A percentile compares a stretch with the other conserved stretches of the same genome.
These are phyloP conservation scores for Ramphastos sulfuratus DNA, from an alignment of 2,113 vertebrate genomes.

Conservation along the genomic window DNA sequence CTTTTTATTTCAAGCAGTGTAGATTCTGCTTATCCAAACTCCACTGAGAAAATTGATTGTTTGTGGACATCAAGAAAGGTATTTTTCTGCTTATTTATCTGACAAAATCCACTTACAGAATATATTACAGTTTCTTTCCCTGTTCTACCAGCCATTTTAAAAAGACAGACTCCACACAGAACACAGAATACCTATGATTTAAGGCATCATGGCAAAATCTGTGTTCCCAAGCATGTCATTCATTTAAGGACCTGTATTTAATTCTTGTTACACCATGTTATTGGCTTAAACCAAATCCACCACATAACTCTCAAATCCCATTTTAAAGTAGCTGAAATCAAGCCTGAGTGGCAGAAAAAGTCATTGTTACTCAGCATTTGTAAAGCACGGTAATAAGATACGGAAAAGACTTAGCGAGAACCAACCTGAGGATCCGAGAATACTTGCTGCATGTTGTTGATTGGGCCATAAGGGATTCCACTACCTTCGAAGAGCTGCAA, in stretches of 20 bases:
- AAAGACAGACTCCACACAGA: neutral
- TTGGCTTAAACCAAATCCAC: neutral
- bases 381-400: neutral
- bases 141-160: neutral
- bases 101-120: neutral
- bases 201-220: neutral
- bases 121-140: neutral
- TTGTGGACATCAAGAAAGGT: neutral
- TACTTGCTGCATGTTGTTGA: conserved; percentile 91
- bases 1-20: neutral
- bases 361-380: neutral
- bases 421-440: conserved; percentile 92
- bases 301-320: neutral
- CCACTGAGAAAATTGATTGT: neutral
- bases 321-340: neutral
- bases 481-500: conserved; percentile 87
- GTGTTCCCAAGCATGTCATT: neutral
- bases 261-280: neutral
- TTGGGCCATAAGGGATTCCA: conserved; percentile 89
- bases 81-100: neutral
- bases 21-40: neutral
- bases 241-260: neutral
- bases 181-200: neutral
- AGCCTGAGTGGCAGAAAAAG: neutral
- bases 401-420: neutral